Evolutionary conservation across 92 coral and sea anemone species (phyloP), one percentile per base, ranked within the genome.

Genomic region (Bergia sp.): DNA sequence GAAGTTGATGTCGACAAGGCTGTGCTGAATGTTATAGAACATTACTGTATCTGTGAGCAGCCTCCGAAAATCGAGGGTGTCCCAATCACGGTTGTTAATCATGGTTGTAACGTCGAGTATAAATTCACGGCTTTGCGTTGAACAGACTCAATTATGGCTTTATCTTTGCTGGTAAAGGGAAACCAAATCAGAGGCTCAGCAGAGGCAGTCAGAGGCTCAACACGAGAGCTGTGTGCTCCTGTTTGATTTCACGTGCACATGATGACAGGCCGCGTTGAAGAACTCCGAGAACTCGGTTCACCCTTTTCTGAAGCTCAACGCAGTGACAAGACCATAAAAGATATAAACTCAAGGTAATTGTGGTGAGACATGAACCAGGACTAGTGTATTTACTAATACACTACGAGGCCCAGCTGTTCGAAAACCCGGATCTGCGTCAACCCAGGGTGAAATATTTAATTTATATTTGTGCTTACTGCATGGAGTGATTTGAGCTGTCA

Each of bases 211-310:
- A 81, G 13, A 65, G 44, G 86, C 29, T 29, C 67, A 65, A 7
- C 18, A 81, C 86, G 65, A 81, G 67, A 29, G 43, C 39, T 65
- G 40, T 44, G 15, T 69, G 41, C 45, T 78, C 4, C 55, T 84
- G 53, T 39, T 65, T 84, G 50, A 69, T 66, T 21, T 65, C 58
- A 11, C 36, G 23, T 18, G 20, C n/a, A 44, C 57, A 84, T 16
- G 86, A 81, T 53, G 67, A 84, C 37, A 84, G 78, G 73, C 73
- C 66, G 36, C 79, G 77, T 58, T 84, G 88, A 41, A 84, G 88
- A 7, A 84, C 78, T 23, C 77, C 58, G 20, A 84, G 78, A 21
- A 65, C 77, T 10, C 78, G 45, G 57, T 67, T 84, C 5, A 78
- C 79, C 88, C 66, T 84, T 65, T 36, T 39, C 21, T 64, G 78